Conservation (phyloP, 2,113 vertebrate genomes). For the Marmota monax region DNA sequence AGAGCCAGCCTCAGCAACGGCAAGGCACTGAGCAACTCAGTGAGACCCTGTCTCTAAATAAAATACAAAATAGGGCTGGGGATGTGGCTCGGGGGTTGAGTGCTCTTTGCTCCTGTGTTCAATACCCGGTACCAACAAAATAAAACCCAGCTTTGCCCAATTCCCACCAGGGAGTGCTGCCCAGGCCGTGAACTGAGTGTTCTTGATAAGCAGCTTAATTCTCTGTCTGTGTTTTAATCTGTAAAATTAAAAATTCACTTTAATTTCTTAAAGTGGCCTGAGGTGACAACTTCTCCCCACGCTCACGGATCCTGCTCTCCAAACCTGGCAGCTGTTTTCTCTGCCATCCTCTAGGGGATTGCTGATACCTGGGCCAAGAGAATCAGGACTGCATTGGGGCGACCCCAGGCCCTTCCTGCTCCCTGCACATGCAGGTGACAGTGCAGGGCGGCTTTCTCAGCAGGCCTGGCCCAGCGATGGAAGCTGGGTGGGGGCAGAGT, state of each 20-base stretch:
- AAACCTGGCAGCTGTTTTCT: fast-evolving
- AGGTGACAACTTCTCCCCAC: not conserved
- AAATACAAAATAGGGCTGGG: too few species aligned
- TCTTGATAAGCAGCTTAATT: not conserved
- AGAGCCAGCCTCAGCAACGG: too few species aligned
- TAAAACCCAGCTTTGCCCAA: too few species aligned
- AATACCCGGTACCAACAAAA: too few species aligned
- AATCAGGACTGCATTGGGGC: too few species aligned
- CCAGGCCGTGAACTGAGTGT: not conserved
- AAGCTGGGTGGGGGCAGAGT: too few species aligned
- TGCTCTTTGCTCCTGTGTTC: too few species aligned
- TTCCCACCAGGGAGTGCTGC: not conserved
- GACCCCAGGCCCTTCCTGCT: not conserved
- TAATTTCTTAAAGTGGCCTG: not conserved
- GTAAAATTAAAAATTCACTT: not conserved
- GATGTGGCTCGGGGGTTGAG: too few species aligned
- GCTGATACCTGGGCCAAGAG: not conserved
- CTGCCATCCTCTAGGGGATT: not conserved
- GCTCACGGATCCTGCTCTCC: not conserved
- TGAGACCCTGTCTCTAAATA: too few species aligned
- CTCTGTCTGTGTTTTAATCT: not conserved
- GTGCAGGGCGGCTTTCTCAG: too few species aligned
- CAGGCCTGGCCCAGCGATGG: too few species aligned
- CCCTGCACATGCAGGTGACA: not conserved
- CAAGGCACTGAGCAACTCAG: too few species aligned